Conservation (phyloP, 1,140 invertebrate species). For the Dendroctonus ponderosae region DNA sequence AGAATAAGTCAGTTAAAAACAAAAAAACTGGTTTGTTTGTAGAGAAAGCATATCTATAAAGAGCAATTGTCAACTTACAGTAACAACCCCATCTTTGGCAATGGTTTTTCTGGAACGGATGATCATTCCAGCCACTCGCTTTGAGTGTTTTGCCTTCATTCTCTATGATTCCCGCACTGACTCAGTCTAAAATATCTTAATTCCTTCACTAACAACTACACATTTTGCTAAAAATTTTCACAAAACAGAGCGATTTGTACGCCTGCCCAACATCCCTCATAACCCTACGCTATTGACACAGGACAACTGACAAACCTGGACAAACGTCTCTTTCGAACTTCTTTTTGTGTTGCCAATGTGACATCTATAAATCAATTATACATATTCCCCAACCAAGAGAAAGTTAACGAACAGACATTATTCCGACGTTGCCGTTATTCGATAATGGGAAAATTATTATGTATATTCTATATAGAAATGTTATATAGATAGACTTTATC, state of each 20-base stretch:
- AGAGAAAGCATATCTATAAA: constrained; percentile 10
- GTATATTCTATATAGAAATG: no score
- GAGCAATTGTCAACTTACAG: constrained; percentile 55
- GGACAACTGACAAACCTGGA: constrained; percentile 1
- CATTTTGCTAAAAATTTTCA: constrained; percentile 18
- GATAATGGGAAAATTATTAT: no score
- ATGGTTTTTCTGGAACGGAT: constrained; percentile 70
- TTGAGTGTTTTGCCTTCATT: constrained; percentile 49
- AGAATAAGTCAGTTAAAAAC: no score
- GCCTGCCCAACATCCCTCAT: constrained; percentile 17
- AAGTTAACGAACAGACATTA: no score
- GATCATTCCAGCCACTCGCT: constrained; percentile 60
- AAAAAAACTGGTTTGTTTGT: constrained; percentile 13
- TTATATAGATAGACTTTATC: no score
- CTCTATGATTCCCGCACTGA: constrained; percentile 17
- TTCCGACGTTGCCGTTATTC: no score
- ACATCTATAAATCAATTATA: background rate
- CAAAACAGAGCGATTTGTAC: constrained; percentile 12
- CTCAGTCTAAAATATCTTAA: constrained; percentile 5
- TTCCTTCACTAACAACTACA: constrained; percentile 23
- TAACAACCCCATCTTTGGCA: constrained; percentile 70
- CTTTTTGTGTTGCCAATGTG: background rate
- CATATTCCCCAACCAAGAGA: background rate
- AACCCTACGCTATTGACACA: constrained; percentile 25
- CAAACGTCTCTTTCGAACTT: no score